phyloP scores from a whole-genome alignment of 2,888 invertebrate genomes.

The Melipona beecheii region DNA sequence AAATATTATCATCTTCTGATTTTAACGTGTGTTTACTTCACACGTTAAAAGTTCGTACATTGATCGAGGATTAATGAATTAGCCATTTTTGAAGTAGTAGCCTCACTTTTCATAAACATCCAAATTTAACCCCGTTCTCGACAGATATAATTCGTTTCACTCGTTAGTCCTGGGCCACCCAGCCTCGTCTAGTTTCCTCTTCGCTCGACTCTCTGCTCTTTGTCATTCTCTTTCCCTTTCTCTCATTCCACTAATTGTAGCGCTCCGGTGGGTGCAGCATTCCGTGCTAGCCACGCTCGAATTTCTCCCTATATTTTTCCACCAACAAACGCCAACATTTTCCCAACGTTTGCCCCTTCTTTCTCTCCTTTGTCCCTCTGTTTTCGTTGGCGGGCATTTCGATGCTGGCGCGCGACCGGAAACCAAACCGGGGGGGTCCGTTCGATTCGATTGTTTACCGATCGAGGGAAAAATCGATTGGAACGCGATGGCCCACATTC shows the following conservation, averaged over 20 bases:
- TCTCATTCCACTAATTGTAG: background rate
- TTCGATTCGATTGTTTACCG: conserved; percentile 41
- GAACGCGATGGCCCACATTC: conserved; percentile 18
- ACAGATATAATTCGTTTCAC: conserved; percentile 22
- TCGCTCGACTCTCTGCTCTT: background rate
- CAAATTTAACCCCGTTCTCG: conserved; percentile 21
- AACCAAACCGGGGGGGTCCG: conserved; percentile 14
- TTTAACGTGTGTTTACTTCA: too few relatives aligned
- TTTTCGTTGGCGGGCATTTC: conserved; percentile 4
- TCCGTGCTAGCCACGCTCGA: background rate
- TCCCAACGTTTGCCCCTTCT: background rate
- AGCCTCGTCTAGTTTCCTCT: background rate
- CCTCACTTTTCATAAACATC: background rate
- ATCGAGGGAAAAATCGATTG: conserved; percentile 18
- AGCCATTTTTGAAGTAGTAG: background rate
- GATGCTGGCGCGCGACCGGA: conserved; percentile 12
- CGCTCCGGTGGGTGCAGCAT: background rate
- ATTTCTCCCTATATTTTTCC: conserved; percentile 6
- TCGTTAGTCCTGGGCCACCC: background rate
- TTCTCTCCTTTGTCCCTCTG: background rate
- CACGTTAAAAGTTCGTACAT: too few relatives aligned
- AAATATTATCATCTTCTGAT: too few relatives aligned
- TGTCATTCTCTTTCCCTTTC: background rate
- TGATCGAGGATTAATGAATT: too few relatives aligned
- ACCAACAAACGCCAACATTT: background rate